Evolutionary conservation across 2,797 vertebrate genomes (phyloP), one percentile per base, ranked within the genome.

Genomic region (Hydrocynus forskahlii): DNA sequence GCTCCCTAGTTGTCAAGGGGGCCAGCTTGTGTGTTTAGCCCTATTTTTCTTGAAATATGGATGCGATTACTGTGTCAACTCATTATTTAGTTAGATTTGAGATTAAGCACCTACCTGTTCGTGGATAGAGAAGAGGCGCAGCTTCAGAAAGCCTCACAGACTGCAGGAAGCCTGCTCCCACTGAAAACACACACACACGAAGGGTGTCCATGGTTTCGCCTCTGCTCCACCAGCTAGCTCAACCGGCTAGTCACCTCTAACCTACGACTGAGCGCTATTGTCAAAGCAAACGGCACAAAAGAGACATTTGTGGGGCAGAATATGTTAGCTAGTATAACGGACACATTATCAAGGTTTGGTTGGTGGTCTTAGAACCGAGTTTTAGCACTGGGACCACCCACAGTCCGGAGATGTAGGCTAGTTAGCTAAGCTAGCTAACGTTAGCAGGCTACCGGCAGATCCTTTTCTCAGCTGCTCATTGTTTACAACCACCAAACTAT

Each of bases 121-220:
- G 86, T 75, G 52, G 82, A 79, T 88, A 80, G 1, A 86, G 91
- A 79, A 94, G 87, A 83, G 94, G 94, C 52, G 89, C 92, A 62
- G 91, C 90, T 87, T 92, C 90, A 82, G 79, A 86, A 67, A 89
- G 70, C 81, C 86, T 69, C 83, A 68, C 88, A 83, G 89, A 92
- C 74, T 91, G 82, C 73, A 92, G 86, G 84, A 92, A 76, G 78
- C 89, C 91, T 87, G 76, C 81, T 87, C 85, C 88, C 86, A 94
- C 90, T 84, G 92, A 83, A 90, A 91, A 89, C 87, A 92, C 88
- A 91, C 16, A 88, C 87, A 90, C 91, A 89, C 82, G 88, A 87
- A 90, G 87, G 85, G 78, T 90, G 86, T 87, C 90, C 94, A 95
- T 95, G 35, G 35, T 35, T 35, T 35, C 88, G 87, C 92, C 83